Conservation (phyloP, 2,113 vertebrate species). For the Glaucidium brasilianum region DNA sequence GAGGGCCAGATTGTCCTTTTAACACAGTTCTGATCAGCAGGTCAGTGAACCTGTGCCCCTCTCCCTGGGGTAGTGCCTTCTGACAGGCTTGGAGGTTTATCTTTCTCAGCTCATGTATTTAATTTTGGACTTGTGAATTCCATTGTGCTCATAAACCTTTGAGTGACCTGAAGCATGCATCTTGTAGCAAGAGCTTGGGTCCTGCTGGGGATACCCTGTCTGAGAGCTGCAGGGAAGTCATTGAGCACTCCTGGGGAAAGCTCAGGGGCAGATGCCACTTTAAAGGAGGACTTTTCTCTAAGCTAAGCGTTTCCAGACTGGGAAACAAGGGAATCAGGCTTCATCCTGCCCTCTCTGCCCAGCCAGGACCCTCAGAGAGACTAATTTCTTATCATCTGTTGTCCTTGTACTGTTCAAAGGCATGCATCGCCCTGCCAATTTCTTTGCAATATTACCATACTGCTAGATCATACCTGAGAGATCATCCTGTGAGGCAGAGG, state of each 20-base stretch:
- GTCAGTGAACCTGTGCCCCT: not conserved
- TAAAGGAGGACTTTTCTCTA: not conserved
- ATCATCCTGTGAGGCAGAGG: not conserved
- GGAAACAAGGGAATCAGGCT: not conserved
- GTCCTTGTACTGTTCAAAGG: no score
- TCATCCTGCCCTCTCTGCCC: not conserved
- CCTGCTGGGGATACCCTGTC: not conserved
- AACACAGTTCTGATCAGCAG: not conserved
- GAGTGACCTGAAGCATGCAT: not conserved
- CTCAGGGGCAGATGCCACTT: not conserved
- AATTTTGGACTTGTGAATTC: not conserved
- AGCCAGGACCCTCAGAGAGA: not conserved
- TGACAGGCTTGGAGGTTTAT: not conserved
- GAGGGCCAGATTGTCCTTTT: not conserved
- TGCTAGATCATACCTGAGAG: no score
- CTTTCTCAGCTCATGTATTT: not conserved
- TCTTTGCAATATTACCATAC: not conserved
- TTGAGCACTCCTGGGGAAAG: not conserved
- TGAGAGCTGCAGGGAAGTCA: not conserved
- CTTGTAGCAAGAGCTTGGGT: not conserved
- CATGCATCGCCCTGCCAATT: not conserved
- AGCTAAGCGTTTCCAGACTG: not conserved
- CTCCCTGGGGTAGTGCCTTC: not conserved
- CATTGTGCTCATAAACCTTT: not conserved
- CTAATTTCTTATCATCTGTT: not conserved